Conservation (phyloP, 2,113 vertebrate genomes). For the Cisticola juncidis region DNA sequence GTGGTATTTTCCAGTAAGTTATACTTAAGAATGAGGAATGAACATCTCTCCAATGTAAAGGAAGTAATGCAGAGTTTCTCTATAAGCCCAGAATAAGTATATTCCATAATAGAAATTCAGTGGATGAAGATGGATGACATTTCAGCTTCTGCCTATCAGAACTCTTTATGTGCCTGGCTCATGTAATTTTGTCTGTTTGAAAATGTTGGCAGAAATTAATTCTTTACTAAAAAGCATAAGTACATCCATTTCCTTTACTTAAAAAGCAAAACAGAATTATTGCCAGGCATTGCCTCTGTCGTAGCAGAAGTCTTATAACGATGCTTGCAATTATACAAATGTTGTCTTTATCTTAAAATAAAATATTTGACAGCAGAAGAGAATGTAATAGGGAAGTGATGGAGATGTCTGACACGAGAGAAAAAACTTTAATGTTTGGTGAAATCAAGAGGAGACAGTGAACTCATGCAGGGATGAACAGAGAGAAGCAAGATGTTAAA, state of each 20-base stretch:
- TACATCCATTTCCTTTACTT: neutral
- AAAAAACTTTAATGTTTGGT: neutral
- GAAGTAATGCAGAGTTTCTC: neutral
- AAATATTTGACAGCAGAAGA: neutral
- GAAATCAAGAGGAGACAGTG: neutral
- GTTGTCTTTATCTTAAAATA: neutral
- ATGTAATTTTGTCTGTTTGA: neutral
- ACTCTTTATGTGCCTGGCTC: neutral
- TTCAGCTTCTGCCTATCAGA: neutral
- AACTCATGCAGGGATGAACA: neutral
- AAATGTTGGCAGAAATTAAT: slow-evolving; percentile 13
- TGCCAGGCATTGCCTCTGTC: neutral
- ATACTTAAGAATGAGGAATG: neutral
- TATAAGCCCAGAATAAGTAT: neutral
- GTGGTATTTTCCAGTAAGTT: neutral
- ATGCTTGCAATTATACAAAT: slow-evolving; percentile 12
- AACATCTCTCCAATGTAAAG: slow-evolving; percentile 7
- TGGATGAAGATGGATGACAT: neutral
- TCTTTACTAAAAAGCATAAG: neutral
- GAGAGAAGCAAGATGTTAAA: neutral
- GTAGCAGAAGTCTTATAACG: neutral
- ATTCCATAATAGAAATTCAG: neutral
- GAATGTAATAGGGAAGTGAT: neutral
- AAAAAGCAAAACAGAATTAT: slow-evolving; percentile 24
- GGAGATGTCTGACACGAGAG: neutral